Base-by-base conservation (phyloP, 1,140 invertebrate genomes). In the Tenebrio molitor region DNA sequence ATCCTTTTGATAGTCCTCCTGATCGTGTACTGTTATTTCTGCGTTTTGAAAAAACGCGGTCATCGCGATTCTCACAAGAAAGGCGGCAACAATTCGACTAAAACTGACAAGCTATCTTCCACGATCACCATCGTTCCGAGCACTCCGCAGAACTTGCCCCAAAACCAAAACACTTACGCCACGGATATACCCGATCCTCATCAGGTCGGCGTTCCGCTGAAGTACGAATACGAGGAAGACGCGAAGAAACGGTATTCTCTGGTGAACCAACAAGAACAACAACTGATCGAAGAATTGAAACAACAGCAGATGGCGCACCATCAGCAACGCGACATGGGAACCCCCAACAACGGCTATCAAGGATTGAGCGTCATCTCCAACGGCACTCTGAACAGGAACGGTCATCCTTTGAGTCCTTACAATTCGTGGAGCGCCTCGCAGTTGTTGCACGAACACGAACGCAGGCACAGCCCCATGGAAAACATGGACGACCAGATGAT, bases 401-500 rank as follows among this genome's bases (percentile, higher is more conserved):
- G 83, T 5, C 81, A 84, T 17, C 83, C 84, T 7, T 78, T 87
- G 12, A 87, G 84, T 69, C 86, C 86, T 2, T 86, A 85, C 73
- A 86, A 88, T 69, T 86, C 85, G 0, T 89, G 88, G 88, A 86
- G 86, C 19, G 88, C 88, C 2, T 87, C 85, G 6, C 87, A 89
- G 78, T 78, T 89, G 5, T 78, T 89, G 1, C 85, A 87, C 74
- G 88, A 89, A 77, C 88, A 89, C 71, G 88, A 89, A 77, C 82
- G 86, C 19, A 79, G 86, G 19, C 84, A 84, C 34, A 87, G 85
- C 73, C 86, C 87, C 0, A 74, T 83, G 74, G 81, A 81, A 3
- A 76, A 80, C 67, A 73, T 74, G 41, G 76, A 79, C 17, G 75
- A 79, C 25, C 75, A 79, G 41, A 36, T 78, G 44, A 44, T 79